These are phyloP conservation scores for Drosophila seguyi DNA, from an alignment of 1,140 invertebrate species.

Conservation along the genomic window DNA sequence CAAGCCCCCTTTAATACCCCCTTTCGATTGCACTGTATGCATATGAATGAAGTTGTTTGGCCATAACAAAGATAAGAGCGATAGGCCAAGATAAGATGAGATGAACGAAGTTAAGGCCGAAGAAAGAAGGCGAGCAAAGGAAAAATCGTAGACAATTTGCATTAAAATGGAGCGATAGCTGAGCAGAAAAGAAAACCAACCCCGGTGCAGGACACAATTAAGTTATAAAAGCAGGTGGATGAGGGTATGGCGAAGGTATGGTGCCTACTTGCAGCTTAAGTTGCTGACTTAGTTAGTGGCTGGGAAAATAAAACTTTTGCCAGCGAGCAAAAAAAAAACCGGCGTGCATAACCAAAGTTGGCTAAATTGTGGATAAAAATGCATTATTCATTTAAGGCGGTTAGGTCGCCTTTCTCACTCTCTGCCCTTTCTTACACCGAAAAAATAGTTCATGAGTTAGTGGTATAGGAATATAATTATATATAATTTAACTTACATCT, in stretches of 20 bases:
- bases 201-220: conserved; percentile 47
- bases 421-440: neutral
- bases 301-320: conserved; percentile 57
- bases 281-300: conserved; percentile 53
- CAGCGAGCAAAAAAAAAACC: neutral
- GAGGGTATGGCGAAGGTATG: neutral
- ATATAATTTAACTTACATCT: no score
- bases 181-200: conserved; percentile 1
- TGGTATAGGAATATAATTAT: fast-evolving
- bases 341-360: conserved; percentile 41
- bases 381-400: conserved; percentile 71
- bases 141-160: conserved; percentile 62
- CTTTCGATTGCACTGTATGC: conserved; percentile 70
- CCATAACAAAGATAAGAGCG: conserved; percentile 48
- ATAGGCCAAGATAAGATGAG: conserved; percentile 19
- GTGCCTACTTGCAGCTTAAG: conserved; percentile 18
- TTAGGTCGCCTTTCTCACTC: neutral
- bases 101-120: conserved; percentile 3
- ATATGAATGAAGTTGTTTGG: conserved; percentile 77
- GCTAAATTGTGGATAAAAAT: conserved; percentile 77
- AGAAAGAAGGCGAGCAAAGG: neutral
- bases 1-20: conserved; percentile 18
- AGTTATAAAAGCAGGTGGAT: conserved; percentile 38
- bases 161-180: conserved; percentile 48
- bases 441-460: neutral